Evolutionary conservation across 2,113 vertebrate genomes (phyloP), one percentile per base, ranked within the genome.

Genomic region (Takifugu bimaculatus): DNA sequence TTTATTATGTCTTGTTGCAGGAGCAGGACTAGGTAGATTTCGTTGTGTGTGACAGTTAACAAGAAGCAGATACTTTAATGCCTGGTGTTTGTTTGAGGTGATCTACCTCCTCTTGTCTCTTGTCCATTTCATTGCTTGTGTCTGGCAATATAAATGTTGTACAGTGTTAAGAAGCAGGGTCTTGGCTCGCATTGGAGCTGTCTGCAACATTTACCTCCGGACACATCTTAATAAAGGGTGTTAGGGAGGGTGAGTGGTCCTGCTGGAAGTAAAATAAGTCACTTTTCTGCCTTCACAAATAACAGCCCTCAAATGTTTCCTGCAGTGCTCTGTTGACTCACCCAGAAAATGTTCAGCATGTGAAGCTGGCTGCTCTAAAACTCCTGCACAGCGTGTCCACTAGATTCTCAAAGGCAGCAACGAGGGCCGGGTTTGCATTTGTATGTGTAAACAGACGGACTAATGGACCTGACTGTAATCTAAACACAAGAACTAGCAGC

Each of bases 391-490:
- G 65, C 67, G 32, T 57, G 65, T 80, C 79, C 77, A 79, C 84
- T 87, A 84, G 64, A 54, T 56, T 68, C 78, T 74, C 79, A 78
- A 74, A 61, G 72, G 62, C 68, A 60, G 63, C 64, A 67, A 74
- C 68, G 54, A 68, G 62, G 55, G 56, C 35, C 3, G 3, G 11
- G 68, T 72, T 63, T 74, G 70, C 26, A 20, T 64, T 5, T 43
- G 61, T 49, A 44, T 59, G 50, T 63, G 50, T 78, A 87, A 80
- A 80, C 80, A 88, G 55, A 78, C 57, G 53, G 79, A 78, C 75
- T 86, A 88, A 86, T 86, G 81, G 82, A 69, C 64, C 75, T 54
- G 57, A 78, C 72, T 79, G 70, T 76, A 86, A 79, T 82, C 77
- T 74, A 88, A 86, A 88, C 82, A 86, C 63, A 81, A 75, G 75